A percentile compares a stretch with the other conserved stretches of the same genome.
Evolutionary conservation across 2,113 vertebrate species (phyloP).

Genomic region (Paradisaea rubra): DNA sequence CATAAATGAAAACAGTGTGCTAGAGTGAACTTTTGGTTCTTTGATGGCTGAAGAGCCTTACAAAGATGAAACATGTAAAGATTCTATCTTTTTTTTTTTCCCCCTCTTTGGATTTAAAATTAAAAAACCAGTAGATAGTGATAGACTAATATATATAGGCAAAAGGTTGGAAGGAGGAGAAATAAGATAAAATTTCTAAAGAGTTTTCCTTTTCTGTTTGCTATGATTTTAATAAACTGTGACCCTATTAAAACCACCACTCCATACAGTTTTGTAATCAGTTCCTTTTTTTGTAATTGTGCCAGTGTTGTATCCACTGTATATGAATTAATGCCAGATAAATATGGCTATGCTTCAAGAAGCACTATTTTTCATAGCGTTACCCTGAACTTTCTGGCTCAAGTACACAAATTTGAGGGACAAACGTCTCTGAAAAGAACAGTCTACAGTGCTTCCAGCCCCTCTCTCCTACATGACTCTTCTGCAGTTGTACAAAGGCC

Average conservation of each 20-base stretch:
- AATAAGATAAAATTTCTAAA: background rate
- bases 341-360: slow-evolving; percentile 39
- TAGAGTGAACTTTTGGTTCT: background rate
- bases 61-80: background rate
- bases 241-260: slow-evolving; percentile 11
- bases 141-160: background rate
- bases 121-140: background rate
- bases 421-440: slow-evolving; percentile 43
- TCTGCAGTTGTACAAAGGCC: slow-evolving; percentile 44
- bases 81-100: background rate
- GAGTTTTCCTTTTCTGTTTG: background rate
- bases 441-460: slow-evolving; percentile 23
- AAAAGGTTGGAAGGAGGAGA: background rate
- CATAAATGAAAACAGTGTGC: background rate
- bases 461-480: slow-evolving; percentile 34
- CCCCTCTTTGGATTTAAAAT: background rate
- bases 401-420: slow-evolving; percentile 52
- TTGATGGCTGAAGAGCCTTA: background rate
- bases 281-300: slow-evolving; percentile 35
- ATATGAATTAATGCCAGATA: slow-evolving; percentile 26
- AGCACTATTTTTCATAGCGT: slow-evolving; percentile 62
- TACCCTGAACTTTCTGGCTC: slow-evolving; percentile 42
- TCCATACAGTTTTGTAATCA: slow-evolving; percentile 25
- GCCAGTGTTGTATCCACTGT: slow-evolving; percentile 32
- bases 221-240: slow-evolving; percentile 31